Conservation (phyloP, 2,797 vertebrate species). For the Hybognathus amarus region DNA sequence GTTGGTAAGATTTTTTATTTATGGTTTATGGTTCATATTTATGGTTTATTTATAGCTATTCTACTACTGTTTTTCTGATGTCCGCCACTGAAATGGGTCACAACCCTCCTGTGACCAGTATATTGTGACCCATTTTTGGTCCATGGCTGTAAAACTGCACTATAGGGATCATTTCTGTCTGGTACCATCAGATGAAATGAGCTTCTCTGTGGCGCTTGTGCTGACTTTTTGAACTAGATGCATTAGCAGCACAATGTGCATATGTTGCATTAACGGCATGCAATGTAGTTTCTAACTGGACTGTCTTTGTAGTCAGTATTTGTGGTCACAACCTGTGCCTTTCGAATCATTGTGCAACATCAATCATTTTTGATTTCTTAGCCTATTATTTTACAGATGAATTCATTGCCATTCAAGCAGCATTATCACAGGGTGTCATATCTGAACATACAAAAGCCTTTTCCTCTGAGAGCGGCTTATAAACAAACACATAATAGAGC, state of each 20-base stretch:
- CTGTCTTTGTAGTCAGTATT: neutral
- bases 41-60: neutral
- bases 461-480: conserved; percentile 7
- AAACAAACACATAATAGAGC: conserved; percentile 36
- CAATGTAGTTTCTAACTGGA: neutral
- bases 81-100: neutral
- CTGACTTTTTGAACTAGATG: neutral
- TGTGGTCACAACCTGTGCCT: neutral
- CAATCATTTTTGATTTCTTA: neutral
- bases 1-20: neutral
- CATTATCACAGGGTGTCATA: conserved; percentile 15
- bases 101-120: neutral
- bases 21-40: no score
- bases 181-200: conserved; percentile 7
- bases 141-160: neutral
- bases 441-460: conserved; percentile 15
- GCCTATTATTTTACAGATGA: neutral
- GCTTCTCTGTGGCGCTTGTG: neutral
- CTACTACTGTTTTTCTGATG: neutral
- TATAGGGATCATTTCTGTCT: neutral
- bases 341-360: neutral
- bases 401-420: conserved; percentile 21
- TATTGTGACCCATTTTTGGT: conserved; percentile 13
- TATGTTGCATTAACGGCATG: neutral
- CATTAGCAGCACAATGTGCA: neutral